Percentiles rank a stretch among this genome's conserved stretches.
Conservation (phyloP, 2,113 vertebrate genomes). For the Enhydra lutris region DNA sequence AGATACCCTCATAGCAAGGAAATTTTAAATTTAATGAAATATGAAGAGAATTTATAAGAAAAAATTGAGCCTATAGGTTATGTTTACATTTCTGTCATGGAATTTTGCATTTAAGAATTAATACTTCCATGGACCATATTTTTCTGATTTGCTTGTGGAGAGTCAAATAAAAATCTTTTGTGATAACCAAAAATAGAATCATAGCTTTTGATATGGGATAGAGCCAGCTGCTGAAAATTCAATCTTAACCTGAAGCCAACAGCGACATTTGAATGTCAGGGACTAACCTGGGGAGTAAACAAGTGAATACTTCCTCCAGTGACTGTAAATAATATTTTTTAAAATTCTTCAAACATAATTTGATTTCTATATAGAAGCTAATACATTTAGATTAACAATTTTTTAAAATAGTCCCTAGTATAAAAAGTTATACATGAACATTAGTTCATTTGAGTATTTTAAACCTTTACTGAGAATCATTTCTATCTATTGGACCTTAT, state of each 20-base stretch:
- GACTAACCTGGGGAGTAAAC: not conserved
- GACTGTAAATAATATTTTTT: not conserved
- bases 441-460: not conserved
- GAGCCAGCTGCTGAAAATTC: not conserved
- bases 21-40: not conserved
- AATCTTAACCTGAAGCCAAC: not conserved
- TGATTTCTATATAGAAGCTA: not conserved
- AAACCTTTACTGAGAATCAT: not conserved
- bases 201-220: not conserved
- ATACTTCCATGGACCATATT: not conserved
- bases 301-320: not conserved
- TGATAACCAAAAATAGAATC: conserved; percentile 1
- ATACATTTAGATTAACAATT: not conserved
- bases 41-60: not conserved
- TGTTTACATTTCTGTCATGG: not conserved
- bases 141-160: not conserved
- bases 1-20: not conserved
- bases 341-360: not conserved
- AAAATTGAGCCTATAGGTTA: not conserved
- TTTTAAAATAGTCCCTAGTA: not conserved
- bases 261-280: conserved; percentile 21
- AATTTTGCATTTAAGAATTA: not conserved
- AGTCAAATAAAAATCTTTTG: not conserved
- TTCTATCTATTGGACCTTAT: not conserved
- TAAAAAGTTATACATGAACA: not conserved